Base-by-base conservation (phyloP, 2,888 invertebrate species). In the Drosophila peninsularis region DNA sequence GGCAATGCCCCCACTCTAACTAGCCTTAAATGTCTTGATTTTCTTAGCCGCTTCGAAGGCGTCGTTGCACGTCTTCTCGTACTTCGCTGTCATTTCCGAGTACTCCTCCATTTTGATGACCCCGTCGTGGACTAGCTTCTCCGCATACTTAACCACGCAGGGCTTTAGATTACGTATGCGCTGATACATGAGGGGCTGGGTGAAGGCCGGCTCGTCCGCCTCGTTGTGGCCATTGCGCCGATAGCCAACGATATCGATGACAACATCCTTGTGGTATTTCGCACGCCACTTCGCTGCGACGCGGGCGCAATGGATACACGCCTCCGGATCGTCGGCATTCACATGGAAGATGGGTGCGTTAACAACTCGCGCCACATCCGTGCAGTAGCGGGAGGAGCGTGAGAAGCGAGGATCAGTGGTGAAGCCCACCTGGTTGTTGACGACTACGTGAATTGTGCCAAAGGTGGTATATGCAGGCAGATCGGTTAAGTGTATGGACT, bases 311-410 rank as follows among this genome's bases (percentile, higher is more conserved):
- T 96, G 95, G 81, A 96, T 94, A 41, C 97, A 97, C 4, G 97
- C 97, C 90, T 98, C 98, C 0, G 97, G 96, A 92, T 98, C 97
- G 91, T 98, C 98, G 11, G 95, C 96, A 91, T 98, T 98, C 24
- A 98, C 98, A 92, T 98, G 98, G 92, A 98, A 95, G 63, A 98
- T 96, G 0, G 98, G 98, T n/a, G 97, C 97, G 88, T 96, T 96
- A 6, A 97, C 96, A 47, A 97, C 96, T 78, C 97, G 95, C 0
- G 97, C 97, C 54, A 98, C 96, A 91, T 98, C 94, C 45, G 97
- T 97, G 91, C 97, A 98, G 90, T 98, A 97, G 0, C 97, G 96
- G 0, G 97, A 96, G 37, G 97, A 97, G 64, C 97, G 94, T 0
- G 96, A 95, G 90, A 95, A 95, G 68, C 97, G 93, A 0, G 97